Evolutionary conservation across 1,140 invertebrate genomes (phyloP).

Genomic region (Bombyx mori): DNA sequence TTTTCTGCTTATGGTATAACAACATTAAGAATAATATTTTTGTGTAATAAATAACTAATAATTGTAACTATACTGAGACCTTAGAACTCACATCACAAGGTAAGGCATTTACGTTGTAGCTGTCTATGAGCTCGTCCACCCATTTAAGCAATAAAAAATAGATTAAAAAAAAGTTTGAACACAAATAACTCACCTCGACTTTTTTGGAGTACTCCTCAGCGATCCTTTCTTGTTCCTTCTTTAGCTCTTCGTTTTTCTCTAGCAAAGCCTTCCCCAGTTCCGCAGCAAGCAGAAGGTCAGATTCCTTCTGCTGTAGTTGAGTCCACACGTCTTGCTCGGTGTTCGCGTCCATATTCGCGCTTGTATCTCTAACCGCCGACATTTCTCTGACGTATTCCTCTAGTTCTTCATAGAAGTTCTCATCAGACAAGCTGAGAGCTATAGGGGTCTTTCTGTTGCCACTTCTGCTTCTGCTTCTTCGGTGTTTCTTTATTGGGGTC

Average conservation of each 20-base stretch:
- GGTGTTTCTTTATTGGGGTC: constrained; percentile 25
- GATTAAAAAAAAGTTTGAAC: no score
- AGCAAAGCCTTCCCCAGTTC: constrained; percentile 95
- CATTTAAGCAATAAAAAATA: no score
- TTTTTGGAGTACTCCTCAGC: constrained; percentile 92
- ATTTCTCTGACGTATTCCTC: constrained; percentile 74
- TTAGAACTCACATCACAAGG: no score
- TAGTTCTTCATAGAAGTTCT: constrained; percentile 72
- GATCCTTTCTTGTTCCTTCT: constrained; percentile 86
- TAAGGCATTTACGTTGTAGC: no score
- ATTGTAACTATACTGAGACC: no score
- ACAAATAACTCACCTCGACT: constrained; percentile 83
- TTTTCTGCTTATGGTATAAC: no score
- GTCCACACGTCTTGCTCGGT: constrained; percentile 81
- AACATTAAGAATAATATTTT: no score
- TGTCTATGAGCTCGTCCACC: no score
- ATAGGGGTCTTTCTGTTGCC: constrained; percentile 36
- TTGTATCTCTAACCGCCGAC: constrained; percentile 55
- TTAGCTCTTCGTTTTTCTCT: constrained; percentile 94
- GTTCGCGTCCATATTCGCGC: constrained; percentile 38
- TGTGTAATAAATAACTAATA: no score
- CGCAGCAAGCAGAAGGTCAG: constrained; percentile 92
- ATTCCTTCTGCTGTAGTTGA: constrained; percentile 92
- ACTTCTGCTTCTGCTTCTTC: constrained; percentile 46
- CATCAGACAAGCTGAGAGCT: constrained; percentile 45